Evolutionary conservation across 2,113 vertebrate species (phyloP), one percentile per base, ranked within the genome.

Genomic region (Pelodiscus sinensis): DNA sequence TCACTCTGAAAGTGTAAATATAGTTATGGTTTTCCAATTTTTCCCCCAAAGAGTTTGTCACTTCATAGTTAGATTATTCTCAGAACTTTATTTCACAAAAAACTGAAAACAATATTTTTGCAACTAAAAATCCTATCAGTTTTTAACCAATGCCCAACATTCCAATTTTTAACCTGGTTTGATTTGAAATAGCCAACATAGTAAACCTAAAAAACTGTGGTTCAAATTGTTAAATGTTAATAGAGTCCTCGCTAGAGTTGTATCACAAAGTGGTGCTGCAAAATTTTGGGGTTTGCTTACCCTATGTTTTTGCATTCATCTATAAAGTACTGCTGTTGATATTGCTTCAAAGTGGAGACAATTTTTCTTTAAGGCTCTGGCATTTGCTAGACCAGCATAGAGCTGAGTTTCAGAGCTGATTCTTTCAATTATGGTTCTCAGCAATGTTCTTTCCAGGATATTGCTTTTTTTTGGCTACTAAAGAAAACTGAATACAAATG

Each of bases 401-500:
- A 29, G 73, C 62, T 91, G 82, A 87, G 90, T 97, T 97, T 97
- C 93, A 79, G 81, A 86, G 86, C 81, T 81, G 87, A 92, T 96
- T 96, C 95, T 93, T 88, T 96, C 97, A 96, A 82, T 98, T 97
- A 97, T 92, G 93, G 57, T 85, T 96, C 95, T 95, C 93, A 97
- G 81, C 93, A 90, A 55, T 92, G 71, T 96, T 96, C 92, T 94
- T 93, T 73, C 90, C 5, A 91, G 81, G 38, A 84, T 96, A 96
- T 96, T 96, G 93, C 86, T 95, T 97, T 97, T 97, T 68, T 81
- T 82, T 77, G 51, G 80, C 81, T 89, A 92, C 68, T 96, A 92
- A 89, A 82, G 89, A 96, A 96, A 97, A 94, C 91, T 12, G 87
- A 95, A 50, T 91, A 95, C 95, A 80, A 97, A 93, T 96, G 92